Conservation (phyloP, 2,888 invertebrate species). For the Pteria penguin region DNA sequence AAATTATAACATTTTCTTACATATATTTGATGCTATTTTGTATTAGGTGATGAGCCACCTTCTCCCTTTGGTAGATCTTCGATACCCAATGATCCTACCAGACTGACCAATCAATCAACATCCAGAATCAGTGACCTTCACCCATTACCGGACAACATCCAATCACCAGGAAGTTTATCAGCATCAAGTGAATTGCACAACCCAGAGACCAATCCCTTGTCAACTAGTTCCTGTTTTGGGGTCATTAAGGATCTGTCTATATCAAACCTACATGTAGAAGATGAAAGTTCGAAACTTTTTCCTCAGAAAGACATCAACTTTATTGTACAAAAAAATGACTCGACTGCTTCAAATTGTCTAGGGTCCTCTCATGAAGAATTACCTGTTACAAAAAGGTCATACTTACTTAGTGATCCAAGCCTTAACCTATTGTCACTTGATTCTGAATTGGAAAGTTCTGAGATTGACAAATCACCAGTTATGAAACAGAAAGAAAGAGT, state of each 20-base stretch:
- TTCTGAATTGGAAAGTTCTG: background rate
- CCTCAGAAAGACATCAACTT: constrained; percentile 68
- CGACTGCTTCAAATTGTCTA: constrained; percentile 1
- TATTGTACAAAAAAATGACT: constrained; percentile 44
- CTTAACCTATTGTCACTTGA: background rate
- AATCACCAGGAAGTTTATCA: too few relatives aligned
- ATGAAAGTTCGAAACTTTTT: constrained; percentile 74
- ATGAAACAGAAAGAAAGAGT: constrained; percentile 10
- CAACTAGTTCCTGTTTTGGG: constrained; percentile 69
- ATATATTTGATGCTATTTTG: too few relatives aligned
- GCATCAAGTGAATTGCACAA: too few relatives aligned
- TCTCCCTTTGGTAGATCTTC: too few relatives aligned
- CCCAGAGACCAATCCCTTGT: too few relatives aligned
- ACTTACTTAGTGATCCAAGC: background rate
- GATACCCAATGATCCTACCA: too few relatives aligned
- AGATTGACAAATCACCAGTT: background rate
- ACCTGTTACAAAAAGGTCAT: background rate
- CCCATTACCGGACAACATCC: too few relatives aligned
- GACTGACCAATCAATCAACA: too few relatives aligned
- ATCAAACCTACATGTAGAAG: constrained; percentile 74
- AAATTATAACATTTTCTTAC: too few relatives aligned
- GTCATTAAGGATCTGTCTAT: constrained; percentile 78
- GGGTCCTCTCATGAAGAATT: background rate
- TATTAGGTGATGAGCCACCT: too few relatives aligned
- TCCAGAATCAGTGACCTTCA: too few relatives aligned